These are phyloP conservation scores for Lepidurus couesii DNA, from an alignment of 1,140 invertebrate genomes.

Conservation along the genomic window DNA sequence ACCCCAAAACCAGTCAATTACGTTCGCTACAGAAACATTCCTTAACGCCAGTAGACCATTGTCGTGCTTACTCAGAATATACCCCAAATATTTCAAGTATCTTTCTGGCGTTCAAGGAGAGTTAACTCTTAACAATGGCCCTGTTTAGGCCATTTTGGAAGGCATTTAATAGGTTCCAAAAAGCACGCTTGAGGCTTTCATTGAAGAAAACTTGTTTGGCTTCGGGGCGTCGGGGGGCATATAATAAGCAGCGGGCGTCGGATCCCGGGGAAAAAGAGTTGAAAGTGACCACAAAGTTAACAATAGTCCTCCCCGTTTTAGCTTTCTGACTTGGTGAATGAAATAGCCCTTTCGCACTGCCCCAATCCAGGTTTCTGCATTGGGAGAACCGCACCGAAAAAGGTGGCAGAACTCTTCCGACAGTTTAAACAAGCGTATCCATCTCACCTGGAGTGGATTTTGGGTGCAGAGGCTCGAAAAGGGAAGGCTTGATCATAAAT, in stretches of 20 bases:
- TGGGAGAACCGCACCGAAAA: not conserved
- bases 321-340: slow-evolving; percentile 19
- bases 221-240: not conserved
- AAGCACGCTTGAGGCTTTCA: not conserved
- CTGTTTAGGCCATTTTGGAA: slow-evolving; percentile 14
- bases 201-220: slow-evolving; percentile 7
- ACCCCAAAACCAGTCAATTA: slow-evolving; percentile 4
- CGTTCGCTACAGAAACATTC: not conserved
- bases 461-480: not conserved
- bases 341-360: not conserved
- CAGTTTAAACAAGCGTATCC: not conserved
- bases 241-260: slow-evolving; percentile 14
- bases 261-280: slow-evolving; percentile 1
- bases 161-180: not conserved
- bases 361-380: not conserved
- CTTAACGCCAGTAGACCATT: not conserved
- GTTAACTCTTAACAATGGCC: not conserved
- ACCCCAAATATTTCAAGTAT: not conserved
- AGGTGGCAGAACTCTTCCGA: not conserved
- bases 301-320: not conserved
- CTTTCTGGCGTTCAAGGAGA: not conserved
- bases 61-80: not conserved
- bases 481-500: not conserved
- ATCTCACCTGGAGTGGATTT: not conserved
- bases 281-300: slow-evolving; percentile 19